phyloP scores from a whole-genome alignment of 2,113 vertebrate species.

The Alexandromys fortis region DNA sequence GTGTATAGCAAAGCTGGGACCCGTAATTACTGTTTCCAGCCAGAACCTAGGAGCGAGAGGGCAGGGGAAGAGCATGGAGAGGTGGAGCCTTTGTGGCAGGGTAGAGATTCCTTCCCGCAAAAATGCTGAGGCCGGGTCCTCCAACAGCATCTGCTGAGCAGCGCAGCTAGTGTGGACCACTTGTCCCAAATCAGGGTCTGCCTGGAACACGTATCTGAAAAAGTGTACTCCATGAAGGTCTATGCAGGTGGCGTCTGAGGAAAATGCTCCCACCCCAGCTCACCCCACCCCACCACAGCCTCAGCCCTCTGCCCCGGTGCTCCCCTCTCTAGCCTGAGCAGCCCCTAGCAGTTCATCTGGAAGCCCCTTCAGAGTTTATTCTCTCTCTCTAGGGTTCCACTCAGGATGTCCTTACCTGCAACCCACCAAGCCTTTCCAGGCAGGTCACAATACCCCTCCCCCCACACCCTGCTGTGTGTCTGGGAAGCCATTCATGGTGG shows the following conservation, averaged over 20 bases:
- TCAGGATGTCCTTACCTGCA: neutral
- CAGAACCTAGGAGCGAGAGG: conserved; percentile 5
- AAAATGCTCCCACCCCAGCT: neutral
- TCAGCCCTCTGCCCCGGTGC: neutral
- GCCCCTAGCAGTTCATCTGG: neutral
- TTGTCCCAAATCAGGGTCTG: neutral
- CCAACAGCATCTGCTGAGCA: neutral
- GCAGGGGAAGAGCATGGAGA: neutral
- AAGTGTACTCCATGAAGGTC: neutral
- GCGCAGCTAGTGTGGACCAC: neutral
- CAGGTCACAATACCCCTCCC: accelerated
- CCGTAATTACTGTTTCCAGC: conserved; percentile 74
- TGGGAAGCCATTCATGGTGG: neutral
- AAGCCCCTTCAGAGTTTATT: neutral
- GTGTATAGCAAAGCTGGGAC: conserved; percentile 20
- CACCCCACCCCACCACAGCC: neutral
- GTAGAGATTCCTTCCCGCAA: conserved; percentile 18
- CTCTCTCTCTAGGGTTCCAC: neutral
- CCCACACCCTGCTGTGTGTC: no score
- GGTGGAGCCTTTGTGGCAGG: conserved; percentile 49
- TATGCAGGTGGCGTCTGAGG: accelerated
- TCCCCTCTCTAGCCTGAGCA: neutral
- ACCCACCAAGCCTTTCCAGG: neutral
- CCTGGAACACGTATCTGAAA: neutral
- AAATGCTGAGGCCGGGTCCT: conserved; percentile 20